Base-by-base conservation (phyloP, 2,888 invertebrate species). In the Uloborus plumipes region DNA sequence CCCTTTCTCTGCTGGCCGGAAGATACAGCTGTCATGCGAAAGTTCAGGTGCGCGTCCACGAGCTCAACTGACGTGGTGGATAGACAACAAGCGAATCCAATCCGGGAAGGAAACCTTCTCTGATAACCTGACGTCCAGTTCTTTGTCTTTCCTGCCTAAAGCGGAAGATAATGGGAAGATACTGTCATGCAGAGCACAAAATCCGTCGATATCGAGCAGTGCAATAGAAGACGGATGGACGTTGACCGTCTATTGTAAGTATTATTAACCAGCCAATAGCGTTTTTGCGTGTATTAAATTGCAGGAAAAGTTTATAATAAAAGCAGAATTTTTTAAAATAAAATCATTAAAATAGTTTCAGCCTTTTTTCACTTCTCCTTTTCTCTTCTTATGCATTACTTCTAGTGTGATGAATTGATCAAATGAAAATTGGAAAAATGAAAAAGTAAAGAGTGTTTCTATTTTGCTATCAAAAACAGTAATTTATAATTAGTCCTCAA, bases 151-250 rank as follows among this genome's bases (percentile, higher is more conserved):
- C 65, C 76, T 78, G 49, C 86, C 87, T 6, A 84, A 85, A 53
- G 85, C 85, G 47, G 86, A 86, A 22, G 87, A 87, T 77, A 86
- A 87, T 77, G 87, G 87, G 58, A 86, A 87, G 75, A 84, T 84
- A 51, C 72, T 87, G 70, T 86, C 86, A 31, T 87, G 87, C 69
- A 84, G 86, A 59, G 87, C 87, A n/a, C 86, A 87, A 62, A 87
- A 87, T 72, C 86, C 86, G 13, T 78, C 85, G 6, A 82, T 87
- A 59, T 80, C 85, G 31, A 84, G 85, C 58, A 86, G 86, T 53
- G 86, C 86, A 47, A 84, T 87, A 11, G 87, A 87, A 77, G 86
- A 87, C 64, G 85, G 86, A 16, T 85, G 86, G 85, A 86, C 78
- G 11, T 65, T 87, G 20, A 86, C 85, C 69, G 84, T 87, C 50